Evolutionary conservation across 2,113 vertebrate genomes (phyloP), one percentile per base, ranked within the genome.

Genomic region (Mesitornis unicolor): DNA sequence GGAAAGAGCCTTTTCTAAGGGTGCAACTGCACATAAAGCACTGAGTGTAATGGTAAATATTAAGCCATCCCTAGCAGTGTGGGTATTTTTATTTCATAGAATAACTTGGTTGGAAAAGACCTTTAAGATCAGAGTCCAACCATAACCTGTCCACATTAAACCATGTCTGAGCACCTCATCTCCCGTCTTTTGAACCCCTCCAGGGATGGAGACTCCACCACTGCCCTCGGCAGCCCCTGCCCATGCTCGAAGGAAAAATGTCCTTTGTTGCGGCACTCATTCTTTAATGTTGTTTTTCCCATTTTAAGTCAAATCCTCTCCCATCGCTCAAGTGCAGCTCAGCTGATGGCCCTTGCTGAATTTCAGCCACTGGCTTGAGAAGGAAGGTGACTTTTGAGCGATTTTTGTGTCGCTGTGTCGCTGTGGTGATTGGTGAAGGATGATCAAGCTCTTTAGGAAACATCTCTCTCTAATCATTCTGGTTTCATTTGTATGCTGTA

Each of bases 401-500:
- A 10, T 65, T 92, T 85, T 71, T 61, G 16, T 83, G 31, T 73
- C n/a, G n/a, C n/a, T n/a, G n/a, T n/a, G n/a, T n/a, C n/a, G n/a
- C n/a, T n/a, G n/a, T 64, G 54, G 26, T 95, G 76, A 86, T 89
- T 25, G 11, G 51, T 59, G 73, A 79, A 69, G 67, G 73, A 59
- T 68, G 90, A 93, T 93, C 78, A 88, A 77, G 48, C 51, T 69
- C 87, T 87, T 93, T 83, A 64, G 67, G 67, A 93, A 96, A 53
- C 24, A 20, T 64, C 90, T 63, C n/a, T 94, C 74, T 91, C 53
- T 95, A 75, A 90, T 91, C n/a, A 63, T 86, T 93, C 57, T 71
- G 59, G 59, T 96, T 95, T 95, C 82, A 73, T 96, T 95, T 93
- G 63, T 95, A 87, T 95, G 94, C 79, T 67, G 31, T 84, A 92